Conservation (phyloP, 2,113 vertebrate genomes). For the Empidonax alnorum region DNA sequence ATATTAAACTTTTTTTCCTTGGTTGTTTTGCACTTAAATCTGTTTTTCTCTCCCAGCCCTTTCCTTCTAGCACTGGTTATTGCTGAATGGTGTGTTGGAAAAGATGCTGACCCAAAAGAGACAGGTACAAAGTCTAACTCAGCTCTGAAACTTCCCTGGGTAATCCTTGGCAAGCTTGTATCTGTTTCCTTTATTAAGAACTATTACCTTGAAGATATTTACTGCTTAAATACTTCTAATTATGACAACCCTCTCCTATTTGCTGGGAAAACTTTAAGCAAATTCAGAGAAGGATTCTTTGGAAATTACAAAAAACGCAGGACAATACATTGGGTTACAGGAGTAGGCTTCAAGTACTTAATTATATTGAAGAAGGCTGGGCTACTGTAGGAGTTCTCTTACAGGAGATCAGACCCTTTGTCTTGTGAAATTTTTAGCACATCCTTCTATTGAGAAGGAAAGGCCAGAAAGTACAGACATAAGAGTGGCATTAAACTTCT, state of each 20-base stretch:
- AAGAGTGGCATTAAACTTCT: neutral
- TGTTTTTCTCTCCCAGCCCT: neutral
- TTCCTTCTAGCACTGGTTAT: neutral
- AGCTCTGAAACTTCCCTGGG: neutral
- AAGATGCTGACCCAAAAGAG: neutral
- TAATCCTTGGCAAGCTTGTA: neutral
- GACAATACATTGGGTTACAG: neutral
- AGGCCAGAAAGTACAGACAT: neutral
- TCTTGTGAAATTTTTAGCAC: neutral
- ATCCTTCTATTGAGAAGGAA: neutral
- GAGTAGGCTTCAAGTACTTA: neutral
- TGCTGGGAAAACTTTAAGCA: neutral
- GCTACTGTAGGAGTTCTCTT: neutral
- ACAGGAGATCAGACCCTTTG: neutral
- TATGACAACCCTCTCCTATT: neutral
- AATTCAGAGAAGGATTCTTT: neutral
- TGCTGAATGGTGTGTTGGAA: neutral
- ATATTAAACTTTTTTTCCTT: constrained; percentile 68
- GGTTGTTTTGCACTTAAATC: constrained; percentile 63
- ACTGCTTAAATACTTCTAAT: neutral
- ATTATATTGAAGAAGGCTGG: neutral
- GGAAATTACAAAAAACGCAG: neutral
- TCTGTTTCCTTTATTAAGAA: neutral
- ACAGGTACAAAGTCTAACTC: neutral
- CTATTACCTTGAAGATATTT: neutral